Percentiles rank a stretch among this genome's conserved stretches.
Evolutionary conservation across 2,797 vertebrate species (phyloP).

Genomic region (Anisognathus igniventris): DNA sequence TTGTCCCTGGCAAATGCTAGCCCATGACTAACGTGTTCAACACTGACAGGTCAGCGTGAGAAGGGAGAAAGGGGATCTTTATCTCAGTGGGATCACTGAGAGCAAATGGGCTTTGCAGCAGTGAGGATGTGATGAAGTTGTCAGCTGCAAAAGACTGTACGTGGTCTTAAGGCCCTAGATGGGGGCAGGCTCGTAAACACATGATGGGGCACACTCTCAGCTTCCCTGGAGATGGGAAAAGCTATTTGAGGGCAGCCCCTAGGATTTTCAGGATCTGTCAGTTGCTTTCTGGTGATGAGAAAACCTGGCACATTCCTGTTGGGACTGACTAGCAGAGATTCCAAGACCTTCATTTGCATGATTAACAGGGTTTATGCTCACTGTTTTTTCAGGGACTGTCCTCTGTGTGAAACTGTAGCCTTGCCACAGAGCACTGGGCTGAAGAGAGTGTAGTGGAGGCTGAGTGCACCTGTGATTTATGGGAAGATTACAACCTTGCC

Average conservation of each 20-base stretch:
- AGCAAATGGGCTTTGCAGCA: background rate
- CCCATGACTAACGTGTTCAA: background rate
- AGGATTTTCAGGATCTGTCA: background rate
- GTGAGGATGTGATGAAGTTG: background rate
- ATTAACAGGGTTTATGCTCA: background rate
- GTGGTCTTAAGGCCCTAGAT: background rate
- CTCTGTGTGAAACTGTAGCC: background rate
- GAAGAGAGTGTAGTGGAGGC: background rate
- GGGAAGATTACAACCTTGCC: background rate
- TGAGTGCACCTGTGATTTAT: background rate
- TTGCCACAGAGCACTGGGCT: background rate
- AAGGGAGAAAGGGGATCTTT: background rate
- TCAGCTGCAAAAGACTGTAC: background rate
- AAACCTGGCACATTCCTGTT: background rate
- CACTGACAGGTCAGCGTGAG: background rate
- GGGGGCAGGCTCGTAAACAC: background rate
- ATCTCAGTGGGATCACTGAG: background rate
- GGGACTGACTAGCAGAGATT: background rate
- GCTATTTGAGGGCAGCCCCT: background rate
- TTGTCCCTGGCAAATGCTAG: background rate
- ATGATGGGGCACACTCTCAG: background rate
- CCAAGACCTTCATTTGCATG: background rate
- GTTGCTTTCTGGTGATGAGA: background rate
- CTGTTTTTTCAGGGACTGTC: background rate
- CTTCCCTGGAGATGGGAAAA: background rate